Conservation (phyloP, 2,888 invertebrate genomes). For the Meta bourneti region DNA sequence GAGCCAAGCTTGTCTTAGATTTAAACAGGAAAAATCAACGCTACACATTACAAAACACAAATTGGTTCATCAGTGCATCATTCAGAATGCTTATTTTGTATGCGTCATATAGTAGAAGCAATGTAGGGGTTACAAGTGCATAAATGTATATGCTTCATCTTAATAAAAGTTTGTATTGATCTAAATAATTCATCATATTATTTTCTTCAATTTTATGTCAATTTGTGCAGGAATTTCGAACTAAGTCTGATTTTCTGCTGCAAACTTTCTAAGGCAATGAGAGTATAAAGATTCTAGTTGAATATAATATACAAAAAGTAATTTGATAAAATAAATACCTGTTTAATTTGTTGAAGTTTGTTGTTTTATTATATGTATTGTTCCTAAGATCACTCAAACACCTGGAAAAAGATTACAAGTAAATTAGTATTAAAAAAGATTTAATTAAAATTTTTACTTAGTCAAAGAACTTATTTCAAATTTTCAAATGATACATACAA, state of each 20-base stretch:
- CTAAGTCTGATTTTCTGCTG: background rate
- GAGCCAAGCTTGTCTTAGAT: too few relatives aligned
- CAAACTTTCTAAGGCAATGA: background rate
- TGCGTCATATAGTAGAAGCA: too few relatives aligned
- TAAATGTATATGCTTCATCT: too few relatives aligned
- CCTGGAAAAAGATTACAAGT: background rate
- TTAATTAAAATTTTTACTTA: background rate
- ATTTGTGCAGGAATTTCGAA: background rate
- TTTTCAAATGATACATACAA: too few relatives aligned
- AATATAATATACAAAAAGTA: background rate
- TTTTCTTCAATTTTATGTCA: background rate
- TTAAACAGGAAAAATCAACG: too few relatives aligned
- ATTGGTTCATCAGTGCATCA: too few relatives aligned
- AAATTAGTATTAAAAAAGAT: background rate
- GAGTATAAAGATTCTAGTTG: background rate
- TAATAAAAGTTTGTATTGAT: too few relatives aligned
- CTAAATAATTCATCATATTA: too few relatives aligned
- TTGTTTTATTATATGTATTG: constrained; percentile 34
- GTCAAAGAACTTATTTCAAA: too few relatives aligned
- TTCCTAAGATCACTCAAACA: constrained; percentile 50
- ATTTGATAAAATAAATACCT: constrained; percentile 36
- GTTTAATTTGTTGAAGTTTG: constrained; percentile 48
- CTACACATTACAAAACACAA: too few relatives aligned
- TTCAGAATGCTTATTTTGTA: too few relatives aligned
- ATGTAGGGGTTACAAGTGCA: too few relatives aligned